Base-by-base conservation (phyloP, 2,113 vertebrate species). In the Mungos mungo region DNA sequence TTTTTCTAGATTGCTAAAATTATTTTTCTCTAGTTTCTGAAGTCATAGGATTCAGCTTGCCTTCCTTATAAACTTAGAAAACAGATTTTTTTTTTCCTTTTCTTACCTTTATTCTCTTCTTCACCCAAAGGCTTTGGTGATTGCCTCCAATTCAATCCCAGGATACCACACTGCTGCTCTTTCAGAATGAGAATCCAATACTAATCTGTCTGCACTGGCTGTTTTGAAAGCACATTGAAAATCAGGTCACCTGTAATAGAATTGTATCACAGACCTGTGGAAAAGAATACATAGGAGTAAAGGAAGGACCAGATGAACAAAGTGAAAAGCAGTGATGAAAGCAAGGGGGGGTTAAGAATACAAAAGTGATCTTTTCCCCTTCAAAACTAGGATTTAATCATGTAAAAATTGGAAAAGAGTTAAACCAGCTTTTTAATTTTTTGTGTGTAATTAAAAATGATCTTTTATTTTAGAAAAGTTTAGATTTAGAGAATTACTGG, bases 171-270 rank as follows among this genome's bases (percentile, higher is more conserved):
- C 25, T 69, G 79, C 7, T 54, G 38, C 72, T 96, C 65, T 79
- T 93, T 94, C 87, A 88, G 80, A 81, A 68, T 33, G 57, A 94
- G 60, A 85, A 95, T 88, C 72, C 33, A 90, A 88, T 94, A 66
- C 71, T 89, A 60, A 88, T 90, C 66, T 95, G 76, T 95, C 96
- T 95, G 65, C 45, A 93, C 19, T 88, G 85, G 33, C 63, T 88
- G 60, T 95, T 90, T 95, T 96, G 91, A 94, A 94, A 97, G 60
- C n/a, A 69, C 45, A 79, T 13, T 94, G 88, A 86, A 95, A 97
- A 90, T 88, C 93, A 95, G 83, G 97, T 95, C 95, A 93, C n/a
- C 77, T 82, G n/a, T 72, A 90, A 93, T 52, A 87, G 72, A 94
- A 81, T n/a, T 84, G 35, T 84, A 86, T 45, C 89, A 68, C 35